Base-by-base conservation (phyloP, 2,888 invertebrate species). In the Dioctria linearis region DNA sequence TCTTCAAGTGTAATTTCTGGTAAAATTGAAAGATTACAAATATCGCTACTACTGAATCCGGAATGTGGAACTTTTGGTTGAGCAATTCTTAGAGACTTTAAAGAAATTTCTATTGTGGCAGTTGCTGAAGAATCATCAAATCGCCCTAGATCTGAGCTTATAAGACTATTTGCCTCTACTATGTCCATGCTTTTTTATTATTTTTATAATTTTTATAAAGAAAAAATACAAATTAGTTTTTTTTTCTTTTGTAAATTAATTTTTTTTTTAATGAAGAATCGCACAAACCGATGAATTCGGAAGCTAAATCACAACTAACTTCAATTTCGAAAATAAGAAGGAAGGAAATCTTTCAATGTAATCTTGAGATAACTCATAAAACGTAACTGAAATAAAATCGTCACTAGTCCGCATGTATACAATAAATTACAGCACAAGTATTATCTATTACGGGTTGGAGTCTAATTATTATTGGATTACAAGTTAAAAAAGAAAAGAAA, bases 1-100 rank as follows among this genome's bases (percentile, higher is more conserved):
- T 96, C 94, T 73, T 93, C 92, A 76, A 96, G 89, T n/a, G 91
- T 91, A 78, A 95, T 93, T 83, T 86, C 86, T 4, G 86, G 85
- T 43, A 88, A 69, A 43, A 61, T 39, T 11, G 25, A n/a, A 3
- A 59, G 61, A 78, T 66, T 66, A 81, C 76, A 13, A 78, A 78
- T 63, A 75, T 82, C 59, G 65, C 81, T 37, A 4, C 11, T 39
- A 4, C 11, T 39, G 43, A 69, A 65, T 71, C 61, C 54, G 43
- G 78, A 42, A 9, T 78, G 67, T 3, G 81, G 46, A 42, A 80
- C 73, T 79, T 82, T 82, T 1, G 43, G 25, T 43, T 40, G 65
- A 51, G 39, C 75, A 42, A 82, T 66, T 40, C 83, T 75, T 40
- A 83, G 59, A 6, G 83, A 71, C n/a, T 69, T 73, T 46, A 82